Percentiles rank a stretch among this genome's conserved stretches.
Conservation (phyloP, 2,113 vertebrate species). For the Probosciger aterrimus region DNA sequence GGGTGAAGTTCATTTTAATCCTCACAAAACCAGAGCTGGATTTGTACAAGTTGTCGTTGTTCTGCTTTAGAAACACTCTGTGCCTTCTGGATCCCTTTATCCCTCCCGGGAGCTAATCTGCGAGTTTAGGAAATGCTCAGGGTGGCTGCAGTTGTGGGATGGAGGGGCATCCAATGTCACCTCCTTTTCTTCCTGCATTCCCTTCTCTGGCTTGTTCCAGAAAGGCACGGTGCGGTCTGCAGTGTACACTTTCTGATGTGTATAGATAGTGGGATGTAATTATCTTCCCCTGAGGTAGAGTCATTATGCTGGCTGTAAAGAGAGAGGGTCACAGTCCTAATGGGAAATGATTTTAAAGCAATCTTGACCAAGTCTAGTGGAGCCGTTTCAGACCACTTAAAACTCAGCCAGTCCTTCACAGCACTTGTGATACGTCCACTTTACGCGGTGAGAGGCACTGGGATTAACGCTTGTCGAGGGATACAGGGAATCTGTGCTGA, state of each 20-base stretch:
- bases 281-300: slow-evolving; percentile 20
- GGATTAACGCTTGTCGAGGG: neutral
- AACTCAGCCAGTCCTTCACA: slow-evolving; percentile 20
- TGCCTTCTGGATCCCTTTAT: slow-evolving; percentile 49
- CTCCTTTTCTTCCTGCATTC: neutral
- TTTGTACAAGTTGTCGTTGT: slow-evolving; percentile 55
- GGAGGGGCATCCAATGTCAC: neutral
- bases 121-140: neutral
- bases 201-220: neutral
- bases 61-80: slow-evolving; percentile 45
- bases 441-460: neutral
- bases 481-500: neutral
- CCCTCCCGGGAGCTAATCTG: neutral
- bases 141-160: neutral
- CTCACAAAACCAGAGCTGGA: slow-evolving; percentile 54
- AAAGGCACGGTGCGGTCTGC: neutral
- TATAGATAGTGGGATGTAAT: slow-evolving; percentile 42
- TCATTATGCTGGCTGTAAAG: slow-evolving; percentile 10
- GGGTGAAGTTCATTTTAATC: slow-evolving; percentile 67
- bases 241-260: neutral
- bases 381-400: slow-evolving; percentile 59
- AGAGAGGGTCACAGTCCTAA: slow-evolving; percentile 41
- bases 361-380: slow-evolving; percentile 51
- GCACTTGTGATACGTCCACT: slow-evolving; percentile 34
- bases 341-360: slow-evolving; percentile 58